Base-by-base conservation (phyloP, 2,888 invertebrate genomes). In the Syrista parreyssii region DNA sequence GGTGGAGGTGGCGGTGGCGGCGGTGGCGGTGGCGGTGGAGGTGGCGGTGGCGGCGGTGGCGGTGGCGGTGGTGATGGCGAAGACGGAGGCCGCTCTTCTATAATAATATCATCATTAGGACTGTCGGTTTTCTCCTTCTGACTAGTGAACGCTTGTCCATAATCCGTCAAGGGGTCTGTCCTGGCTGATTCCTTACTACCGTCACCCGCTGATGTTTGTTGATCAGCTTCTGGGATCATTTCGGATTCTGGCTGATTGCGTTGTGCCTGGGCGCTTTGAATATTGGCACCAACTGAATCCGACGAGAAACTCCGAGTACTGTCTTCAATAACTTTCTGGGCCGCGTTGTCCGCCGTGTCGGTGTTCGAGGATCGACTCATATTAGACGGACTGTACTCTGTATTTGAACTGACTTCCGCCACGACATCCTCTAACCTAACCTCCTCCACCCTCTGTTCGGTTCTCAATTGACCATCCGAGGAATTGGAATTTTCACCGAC, bases 401-500 rank as follows among this genome's bases (percentile, higher is more conserved):
- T 75, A 40, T 88, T 89, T 4, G 91, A 90, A 78, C 87, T 88
- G 32, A 88, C 88, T 82, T 91, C 91, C 2, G 88, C 89, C 3
- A 91, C 91, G 11, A 90, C 88, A 73, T 91, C 91, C 74, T 91
- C 91, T 12, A 91, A 81, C 77, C 90, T 84, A 0, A 91, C 91
- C 82, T 91, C 91, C 76, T 91, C 91, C 32, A 91, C 90, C 34
- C 91, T 85, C 76, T 91, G 91, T 71, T 91, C 91, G 3, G 88
- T 87, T 78, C 90, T 85, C 68, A 91, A 81, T 30, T 88, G 88
- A 76, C 91, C 86, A 74, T 91, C 91, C 1, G 91, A 91, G 0
- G 91, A 91, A 76, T 91, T 91, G 0, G 91, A 91, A 79, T 91
- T 91, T n/a, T 91, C 91, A 3, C 91, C 91, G 9, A 90, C 86